Percentiles rank a stretch among this genome's conserved stretches.
These are phyloP conservation scores for Cephalophus harveyi DNA, from an alignment of 2,113 vertebrate genomes.

Conservation along the genomic window DNA sequence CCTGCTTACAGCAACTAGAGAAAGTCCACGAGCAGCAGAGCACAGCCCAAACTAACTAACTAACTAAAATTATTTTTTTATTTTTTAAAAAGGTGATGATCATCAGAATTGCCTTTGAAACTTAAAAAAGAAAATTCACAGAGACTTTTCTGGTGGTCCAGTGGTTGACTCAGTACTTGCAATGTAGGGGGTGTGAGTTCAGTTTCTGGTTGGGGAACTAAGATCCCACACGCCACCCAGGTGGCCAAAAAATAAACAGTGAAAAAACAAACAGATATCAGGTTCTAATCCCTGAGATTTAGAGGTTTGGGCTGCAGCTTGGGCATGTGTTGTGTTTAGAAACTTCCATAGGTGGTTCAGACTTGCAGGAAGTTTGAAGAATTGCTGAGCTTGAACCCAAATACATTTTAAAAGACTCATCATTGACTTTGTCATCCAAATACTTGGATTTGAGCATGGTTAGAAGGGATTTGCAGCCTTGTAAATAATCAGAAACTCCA, in stretches of 20 bases:
- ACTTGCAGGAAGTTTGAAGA: neutral
- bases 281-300: neutral
- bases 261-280: neutral
- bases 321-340: neutral
- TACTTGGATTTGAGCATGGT: neutral
- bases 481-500: conserved; percentile 4
- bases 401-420: neutral
- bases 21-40: accelerated
- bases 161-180: neutral
- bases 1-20: neutral
- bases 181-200: neutral
- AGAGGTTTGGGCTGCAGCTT: neutral
- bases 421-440: conserved; percentile 3
- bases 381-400: neutral
- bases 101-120: neutral
- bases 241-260: neutral
- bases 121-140: neutral
- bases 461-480: neutral
- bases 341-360: neutral
- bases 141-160: neutral
- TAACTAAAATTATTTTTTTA: neutral
- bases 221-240: neutral
- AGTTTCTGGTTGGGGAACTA: neutral
- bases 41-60: neutral
- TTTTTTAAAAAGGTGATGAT: neutral